These are phyloP conservation scores for Pseudopipra pipra DNA, from an alignment of 2,113 vertebrate species.

Conservation along the genomic window DNA sequence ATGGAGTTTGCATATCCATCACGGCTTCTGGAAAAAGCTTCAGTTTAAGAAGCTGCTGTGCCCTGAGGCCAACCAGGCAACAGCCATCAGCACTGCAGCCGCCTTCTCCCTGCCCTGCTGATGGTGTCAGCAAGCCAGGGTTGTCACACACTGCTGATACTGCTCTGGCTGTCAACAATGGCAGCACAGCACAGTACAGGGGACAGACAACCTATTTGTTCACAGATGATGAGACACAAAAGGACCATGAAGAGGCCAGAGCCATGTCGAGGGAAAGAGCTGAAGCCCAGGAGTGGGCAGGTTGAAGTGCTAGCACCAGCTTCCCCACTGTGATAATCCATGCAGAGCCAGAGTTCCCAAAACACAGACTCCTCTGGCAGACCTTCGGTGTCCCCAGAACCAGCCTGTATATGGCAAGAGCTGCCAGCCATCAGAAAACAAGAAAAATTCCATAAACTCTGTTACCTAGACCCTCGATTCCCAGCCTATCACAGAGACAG, in stretches of 20 bases:
- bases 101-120: not conserved
- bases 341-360: not conserved
- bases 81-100: not conserved
- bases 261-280: not conserved
- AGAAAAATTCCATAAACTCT: not conserved
- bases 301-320: not conserved
- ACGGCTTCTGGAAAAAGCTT: slow-evolving; percentile 20
- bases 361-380: not conserved
- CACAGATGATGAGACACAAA: fast-evolving
- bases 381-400: not conserved
- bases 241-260: not conserved
- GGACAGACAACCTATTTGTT: not conserved
- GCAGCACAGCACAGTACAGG: not conserved
- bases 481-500: not conserved
- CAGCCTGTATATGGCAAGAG: not conserved
- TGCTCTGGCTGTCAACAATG: not conserved
- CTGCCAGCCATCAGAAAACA: not conserved
- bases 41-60: not conserved
- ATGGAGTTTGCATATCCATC: slow-evolving; percentile 41
- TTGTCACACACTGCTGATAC: not conserved
- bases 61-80: not conserved
- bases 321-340: not conserved
- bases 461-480: not conserved
- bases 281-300: not conserved
- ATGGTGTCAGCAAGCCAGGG: not conserved